A percentile compares a stretch with the other conserved stretches of the same genome.
phyloP scores from a whole-genome alignment of 2,888 invertebrate genomes.

The Pachymerium ferrugineum region DNA sequence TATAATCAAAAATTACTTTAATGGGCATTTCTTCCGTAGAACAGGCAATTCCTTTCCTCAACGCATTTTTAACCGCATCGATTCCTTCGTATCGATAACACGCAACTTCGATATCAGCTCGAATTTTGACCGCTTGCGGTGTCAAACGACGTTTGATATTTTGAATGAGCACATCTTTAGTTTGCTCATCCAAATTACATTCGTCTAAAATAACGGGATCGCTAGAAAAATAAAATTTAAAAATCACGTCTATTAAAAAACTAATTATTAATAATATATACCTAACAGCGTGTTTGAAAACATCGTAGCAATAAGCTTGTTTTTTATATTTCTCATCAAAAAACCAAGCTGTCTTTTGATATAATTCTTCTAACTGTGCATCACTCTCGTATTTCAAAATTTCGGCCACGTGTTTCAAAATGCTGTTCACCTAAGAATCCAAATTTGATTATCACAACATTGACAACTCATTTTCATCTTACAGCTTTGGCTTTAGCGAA shows the following conservation, averaged over 20 bases:
- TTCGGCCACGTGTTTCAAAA: slow-evolving; percentile 94
- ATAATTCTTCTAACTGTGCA: slow-evolving; percentile 88
- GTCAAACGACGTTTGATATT: slow-evolving; percentile 95
- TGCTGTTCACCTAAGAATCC: slow-evolving; percentile 66
- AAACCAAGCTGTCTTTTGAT: slow-evolving; percentile 94
- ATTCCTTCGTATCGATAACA: slow-evolving; percentile 98
- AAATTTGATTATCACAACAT: neutral
- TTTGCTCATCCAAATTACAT: slow-evolving; percentile 86
- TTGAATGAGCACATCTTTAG: slow-evolving; percentile 82
- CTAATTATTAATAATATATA: slow-evolving; percentile 46
- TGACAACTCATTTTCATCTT: slow-evolving; percentile 38
- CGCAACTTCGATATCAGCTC: slow-evolving; percentile 83
- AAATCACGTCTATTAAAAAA: neutral
- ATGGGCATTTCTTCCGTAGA: slow-evolving; percentile 92
- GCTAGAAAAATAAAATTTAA: slow-evolving; percentile 52
- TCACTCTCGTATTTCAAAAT: slow-evolving; percentile 83
- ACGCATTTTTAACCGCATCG: slow-evolving; percentile 88
- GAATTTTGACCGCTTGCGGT: slow-evolving; percentile 93
- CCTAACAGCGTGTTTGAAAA: slow-evolving; percentile 96
- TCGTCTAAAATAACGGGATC: slow-evolving; percentile 93
- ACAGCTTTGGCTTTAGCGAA: slow-evolving; percentile 98
- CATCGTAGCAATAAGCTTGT: slow-evolving; percentile 93
- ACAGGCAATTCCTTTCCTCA: slow-evolving; percentile 80
- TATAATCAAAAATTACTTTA: slow-evolving; percentile 53
- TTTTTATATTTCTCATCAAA: slow-evolving; percentile 96